Conservation (phyloP, 2,888 invertebrate species). For the Emmelina monodactyla region DNA sequence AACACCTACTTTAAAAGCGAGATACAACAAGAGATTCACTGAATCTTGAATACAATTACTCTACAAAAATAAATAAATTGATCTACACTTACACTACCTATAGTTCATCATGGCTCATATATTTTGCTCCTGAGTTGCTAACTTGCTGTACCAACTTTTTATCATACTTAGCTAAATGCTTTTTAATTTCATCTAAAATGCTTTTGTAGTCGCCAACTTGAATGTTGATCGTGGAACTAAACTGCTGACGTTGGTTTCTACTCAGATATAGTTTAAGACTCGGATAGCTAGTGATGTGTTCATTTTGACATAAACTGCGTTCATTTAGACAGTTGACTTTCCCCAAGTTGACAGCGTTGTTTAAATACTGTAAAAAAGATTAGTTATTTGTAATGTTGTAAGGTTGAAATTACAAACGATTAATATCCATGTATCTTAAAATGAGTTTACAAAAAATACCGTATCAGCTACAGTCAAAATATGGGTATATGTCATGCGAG, state of each 20-base stretch:
- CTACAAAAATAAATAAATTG: too few relatives aligned
- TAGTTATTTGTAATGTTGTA: not conserved
- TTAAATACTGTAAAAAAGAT: constrained; percentile 31
- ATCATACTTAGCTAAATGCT: constrained; percentile 30
- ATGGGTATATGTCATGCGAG: too few relatives aligned
- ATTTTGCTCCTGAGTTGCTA: constrained; percentile 20
- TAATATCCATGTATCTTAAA: too few relatives aligned
- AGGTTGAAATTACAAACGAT: too few relatives aligned
- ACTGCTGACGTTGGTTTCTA: constrained; percentile 25
- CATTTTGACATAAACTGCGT: constrained; percentile 43
- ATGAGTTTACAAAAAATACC: too few relatives aligned
- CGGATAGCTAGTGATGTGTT: constrained; percentile 45
- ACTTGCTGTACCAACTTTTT: constrained; percentile 23
- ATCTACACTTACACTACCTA: too few relatives aligned
- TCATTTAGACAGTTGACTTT: constrained; percentile 52
- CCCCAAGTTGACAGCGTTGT: constrained; percentile 40
- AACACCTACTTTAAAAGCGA: too few relatives aligned
- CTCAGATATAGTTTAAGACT: constrained; percentile 38
- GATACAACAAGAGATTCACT: too few relatives aligned
- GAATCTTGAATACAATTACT: too few relatives aligned
- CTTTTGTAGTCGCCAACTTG: constrained; percentile 27
- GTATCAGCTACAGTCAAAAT: too few relatives aligned
- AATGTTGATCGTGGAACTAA: constrained; percentile 30
- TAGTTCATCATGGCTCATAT: constrained; percentile 41
- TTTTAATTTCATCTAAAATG: constrained; percentile 30